Base-by-base conservation (phyloP, 1,140 invertebrate species). In the Zaprionus gabonicus region DNA sequence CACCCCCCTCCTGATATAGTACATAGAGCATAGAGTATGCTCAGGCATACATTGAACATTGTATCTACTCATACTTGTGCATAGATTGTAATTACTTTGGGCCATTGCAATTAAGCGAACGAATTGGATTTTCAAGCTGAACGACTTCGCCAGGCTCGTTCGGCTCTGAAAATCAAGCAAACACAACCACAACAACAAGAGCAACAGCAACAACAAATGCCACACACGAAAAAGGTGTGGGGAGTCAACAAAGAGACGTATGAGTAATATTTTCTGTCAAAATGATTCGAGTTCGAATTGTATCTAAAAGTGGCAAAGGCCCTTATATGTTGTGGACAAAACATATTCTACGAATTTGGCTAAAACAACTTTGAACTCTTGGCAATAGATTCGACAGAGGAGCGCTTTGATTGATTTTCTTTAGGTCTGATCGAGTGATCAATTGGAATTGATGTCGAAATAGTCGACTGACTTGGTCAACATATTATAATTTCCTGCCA, bases 61-160 rank as follows among this genome's bases (percentile, higher is more conserved):
- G 31, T 46, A n/a, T 46, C n/a, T 46, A 64, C 12, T 36, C 31
- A 15, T 36, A 12, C 27, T 53, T 38, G 23, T 46, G 44, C 66
- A 56, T 59, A 59, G 13, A 41, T 58, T 68, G 56, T 75, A 78
- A 84, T 85, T 85, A 81, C 69, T 71, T 83, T 78, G 71, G 60
- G 53, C 68, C 80, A 73, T 80, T 84, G 83, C 80, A 82, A 82
- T 86, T 86, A 86, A 73, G 70, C 70, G 75, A 78, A 77, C 71
- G 84, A 81, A 90, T 84, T 77, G 56, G 76, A 88, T 90, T 90
- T 88, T 88, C 85, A 85, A 88, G 81, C 85, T 88, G 81, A 88
- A 76, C 81, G 85, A 84, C 72, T 90, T 87, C 49, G 20, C 64
- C 57, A 20, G 53, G 57, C 53, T 46, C 78, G 81, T 83, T 83